Percentiles rank a stretch among this genome's conserved stretches.
phyloP scores from a whole-genome alignment of 2,113 vertebrate genomes.

The Apistogramma diplotaenia region DNA sequence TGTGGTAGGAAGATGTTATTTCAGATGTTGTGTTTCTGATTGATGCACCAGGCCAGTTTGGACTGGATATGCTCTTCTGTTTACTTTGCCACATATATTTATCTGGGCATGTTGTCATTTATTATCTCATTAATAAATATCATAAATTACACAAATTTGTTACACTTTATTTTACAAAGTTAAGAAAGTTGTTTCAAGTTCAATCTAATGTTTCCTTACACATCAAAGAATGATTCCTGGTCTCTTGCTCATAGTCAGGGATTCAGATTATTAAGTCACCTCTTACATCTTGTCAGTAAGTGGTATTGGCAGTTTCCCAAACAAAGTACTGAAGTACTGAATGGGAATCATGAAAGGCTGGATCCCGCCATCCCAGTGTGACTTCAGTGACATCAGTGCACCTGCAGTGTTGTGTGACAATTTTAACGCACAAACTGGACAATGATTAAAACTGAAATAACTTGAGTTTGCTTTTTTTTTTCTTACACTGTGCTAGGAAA shows the following conservation, averaged over 20 bases:
- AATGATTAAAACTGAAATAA: not conserved
- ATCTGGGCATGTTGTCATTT: not conserved
- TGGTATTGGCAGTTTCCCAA: not conserved
- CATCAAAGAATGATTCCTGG: not conserved
- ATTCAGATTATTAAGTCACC: not conserved
- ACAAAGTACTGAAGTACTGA: not conserved
- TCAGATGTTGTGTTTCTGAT: not conserved
- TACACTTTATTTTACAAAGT: not conserved
- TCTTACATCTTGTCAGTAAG: accelerated
- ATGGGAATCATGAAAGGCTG: not conserved
- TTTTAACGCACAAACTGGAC: not conserved
- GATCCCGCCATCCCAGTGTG: not conserved
- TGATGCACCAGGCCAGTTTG: not conserved
- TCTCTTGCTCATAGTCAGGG: not conserved
- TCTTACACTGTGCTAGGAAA: not conserved
- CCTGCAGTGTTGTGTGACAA: not conserved
- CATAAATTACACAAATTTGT: accelerated
- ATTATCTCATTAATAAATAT: not conserved
- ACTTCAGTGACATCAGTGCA: not conserved
- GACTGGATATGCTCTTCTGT: not conserved
- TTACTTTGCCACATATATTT: not conserved
- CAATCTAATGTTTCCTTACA: not conserved
- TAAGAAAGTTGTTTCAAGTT: accelerated
- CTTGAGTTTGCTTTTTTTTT: not conserved
- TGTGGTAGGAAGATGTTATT: not conserved